Base-by-base conservation (phyloP, 2,888 invertebrate species). In the Drosophila paracracens region DNA sequence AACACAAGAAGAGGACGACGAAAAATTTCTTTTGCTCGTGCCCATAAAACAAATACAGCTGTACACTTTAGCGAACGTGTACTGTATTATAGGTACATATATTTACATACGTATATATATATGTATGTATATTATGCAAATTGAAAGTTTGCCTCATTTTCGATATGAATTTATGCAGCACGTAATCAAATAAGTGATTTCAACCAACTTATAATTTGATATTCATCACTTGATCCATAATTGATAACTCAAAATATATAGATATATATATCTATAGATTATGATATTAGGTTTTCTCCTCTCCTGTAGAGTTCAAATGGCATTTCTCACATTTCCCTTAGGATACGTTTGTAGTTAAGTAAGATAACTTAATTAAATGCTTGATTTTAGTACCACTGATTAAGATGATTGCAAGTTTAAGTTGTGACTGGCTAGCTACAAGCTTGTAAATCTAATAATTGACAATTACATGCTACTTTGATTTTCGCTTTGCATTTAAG, bases 181-280 rank as follows among this genome's bases (percentile, higher is more conserved):
- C 46, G 25, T 46, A 46, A 25, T 46, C 16, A 7, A 25, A 8
- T 46, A 25, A 16, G 21, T 46, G 46, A 46, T 46, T 46, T 25
- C 21, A 16, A 16, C 7, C 21, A 16, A 25, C 46, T 25, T 25
- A 21, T 46, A 16, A 46, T 46, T 25, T 46, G 16, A 46, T 25
- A 46, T 46, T 46, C 46, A 46, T 25, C 46, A 46, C 46, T 46
- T 21, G 16, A 46, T 46, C 46, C 21, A 46, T 46, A 46, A 46
- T 8, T 46, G 46, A 25, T 25, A 46, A 46, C 21, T 25, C 16
- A 21, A 4, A 13, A 21, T 46, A 13, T 13, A 43, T 40, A 43
- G 3, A 21, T 21, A 3, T 21, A 43, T 21, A 13, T 21, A 46
- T 7, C 21, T 0, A 21, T 46, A 16, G 21, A 46, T 13, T 46